Conservation (phyloP, 2,888 invertebrate genomes). For the Lasius fuliginosus region DNA sequence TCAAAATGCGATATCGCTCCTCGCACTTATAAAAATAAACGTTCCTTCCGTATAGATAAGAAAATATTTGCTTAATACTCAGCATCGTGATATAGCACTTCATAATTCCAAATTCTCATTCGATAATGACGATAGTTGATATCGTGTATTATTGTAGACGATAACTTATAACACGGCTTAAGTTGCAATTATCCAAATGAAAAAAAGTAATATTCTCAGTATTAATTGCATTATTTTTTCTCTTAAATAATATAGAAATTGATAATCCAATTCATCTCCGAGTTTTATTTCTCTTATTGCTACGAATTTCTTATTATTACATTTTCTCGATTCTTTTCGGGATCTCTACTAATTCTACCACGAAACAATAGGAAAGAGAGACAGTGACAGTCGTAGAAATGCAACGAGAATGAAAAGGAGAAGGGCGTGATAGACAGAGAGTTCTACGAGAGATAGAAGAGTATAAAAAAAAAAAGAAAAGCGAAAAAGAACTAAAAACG, state of each 20-base stretch:
- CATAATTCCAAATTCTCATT: not conserved
- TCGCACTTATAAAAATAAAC: slow-evolving; percentile 9
- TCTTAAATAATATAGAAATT: not conserved
- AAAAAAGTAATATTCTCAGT: not conserved
- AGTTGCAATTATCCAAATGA: not conserved
- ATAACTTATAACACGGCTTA: not conserved
- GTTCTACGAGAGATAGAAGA: slow-evolving; percentile 42
- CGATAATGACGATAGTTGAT: not conserved
- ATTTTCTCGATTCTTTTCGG: not conserved
- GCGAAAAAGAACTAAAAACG: slow-evolving; percentile 59
- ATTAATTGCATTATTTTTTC: not conserved
- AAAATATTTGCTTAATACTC: slow-evolving; percentile 31
- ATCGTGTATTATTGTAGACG: not conserved
- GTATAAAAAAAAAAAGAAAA: slow-evolving; percentile 43
- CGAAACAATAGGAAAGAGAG: slow-evolving; percentile 26
- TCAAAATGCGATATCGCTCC: not conserved
- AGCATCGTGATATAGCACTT: slow-evolving; percentile 7
- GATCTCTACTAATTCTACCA: slow-evolving; percentile 35
- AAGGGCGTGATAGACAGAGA: slow-evolving; percentile 38
- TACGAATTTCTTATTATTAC: slow-evolving; percentile 15
- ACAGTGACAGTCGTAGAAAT: slow-evolving; percentile 43
- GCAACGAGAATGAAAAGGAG: slow-evolving; percentile 50
- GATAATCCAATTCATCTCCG: not conserved
- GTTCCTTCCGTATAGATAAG: not conserved
- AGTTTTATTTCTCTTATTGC: not conserved